A percentile compares a stretch with the other conserved stretches of the same genome.
phyloP scores from a whole-genome alignment of 2,113 vertebrate genomes.

The Terrapene triunguis region DNA sequence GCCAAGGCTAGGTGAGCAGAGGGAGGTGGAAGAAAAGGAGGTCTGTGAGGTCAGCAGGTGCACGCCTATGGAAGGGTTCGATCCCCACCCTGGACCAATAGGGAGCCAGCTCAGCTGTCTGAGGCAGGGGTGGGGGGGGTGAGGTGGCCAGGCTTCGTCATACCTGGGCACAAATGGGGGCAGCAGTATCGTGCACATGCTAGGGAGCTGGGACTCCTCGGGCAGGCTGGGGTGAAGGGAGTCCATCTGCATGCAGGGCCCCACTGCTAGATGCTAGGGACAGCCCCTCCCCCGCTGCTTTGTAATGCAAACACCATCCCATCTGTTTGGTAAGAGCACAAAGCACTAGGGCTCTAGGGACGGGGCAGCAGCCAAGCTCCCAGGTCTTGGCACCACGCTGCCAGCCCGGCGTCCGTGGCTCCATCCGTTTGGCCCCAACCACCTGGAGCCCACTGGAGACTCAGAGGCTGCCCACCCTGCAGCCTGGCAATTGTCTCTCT shows the following conservation, averaged over 20 bases:
- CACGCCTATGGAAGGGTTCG: not conserved
- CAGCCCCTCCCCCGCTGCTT: not conserved
- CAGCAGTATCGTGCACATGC: not conserved
- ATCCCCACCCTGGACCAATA: not conserved
- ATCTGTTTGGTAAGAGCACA: not conserved
- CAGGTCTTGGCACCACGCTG: not conserved
- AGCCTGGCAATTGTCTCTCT: not conserved
- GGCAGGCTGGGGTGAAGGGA: not conserved
- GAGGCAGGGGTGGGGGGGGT: not conserved
- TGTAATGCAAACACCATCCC: not conserved
- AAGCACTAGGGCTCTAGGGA: not conserved
- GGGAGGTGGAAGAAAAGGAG: not conserved
- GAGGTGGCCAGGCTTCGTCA: not conserved
- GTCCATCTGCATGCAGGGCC: not conserved
- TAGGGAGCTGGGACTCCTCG: not conserved
- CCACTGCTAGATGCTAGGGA: too few relatives aligned
- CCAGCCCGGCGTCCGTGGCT: not conserved
- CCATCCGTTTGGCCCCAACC: not conserved
- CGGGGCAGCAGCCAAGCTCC: not conserved
- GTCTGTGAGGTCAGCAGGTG: not conserved
- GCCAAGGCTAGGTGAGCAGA: not conserved
- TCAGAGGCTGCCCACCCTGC: not conserved
- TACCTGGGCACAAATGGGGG: not conserved
- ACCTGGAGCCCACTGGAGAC: too few relatives aligned
- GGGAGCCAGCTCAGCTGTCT: not conserved